These are phyloP conservation scores for Gila robusta DNA, from an alignment of 2,797 vertebrate species.

Conservation along the genomic window DNA sequence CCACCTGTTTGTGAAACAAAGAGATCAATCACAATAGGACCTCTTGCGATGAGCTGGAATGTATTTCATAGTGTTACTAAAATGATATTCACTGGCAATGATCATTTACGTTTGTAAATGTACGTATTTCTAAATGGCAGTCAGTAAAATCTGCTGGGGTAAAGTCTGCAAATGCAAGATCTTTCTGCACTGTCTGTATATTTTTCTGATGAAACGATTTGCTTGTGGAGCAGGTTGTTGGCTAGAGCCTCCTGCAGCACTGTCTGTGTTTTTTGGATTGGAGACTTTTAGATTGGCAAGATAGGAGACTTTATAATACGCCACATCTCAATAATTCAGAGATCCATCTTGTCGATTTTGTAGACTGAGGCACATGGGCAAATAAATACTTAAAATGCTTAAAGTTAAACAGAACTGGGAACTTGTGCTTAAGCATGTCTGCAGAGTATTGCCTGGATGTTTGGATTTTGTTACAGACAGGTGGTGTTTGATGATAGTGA, in stretches of 20 bases:
- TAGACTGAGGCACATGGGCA: background rate
- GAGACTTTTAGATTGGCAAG: constrained; percentile 5
- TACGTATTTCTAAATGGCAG: constrained; percentile 48
- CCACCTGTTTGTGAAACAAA: constrained; percentile 27
- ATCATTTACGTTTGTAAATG: no score
- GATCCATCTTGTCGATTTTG: background rate
- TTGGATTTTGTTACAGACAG: constrained; percentile 33
- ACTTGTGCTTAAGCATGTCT: background rate
- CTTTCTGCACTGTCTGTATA: constrained; percentile 45
- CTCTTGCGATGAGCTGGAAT: background rate
- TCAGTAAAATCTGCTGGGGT: constrained; percentile 65
- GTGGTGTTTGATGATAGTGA: constrained; percentile 19
- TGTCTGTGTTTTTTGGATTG: constrained; percentile 25
- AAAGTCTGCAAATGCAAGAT: constrained; percentile 61
- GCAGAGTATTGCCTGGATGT: background rate
- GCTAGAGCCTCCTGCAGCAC: constrained; percentile 20
- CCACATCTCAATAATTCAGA: background rate
- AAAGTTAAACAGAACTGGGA: background rate
- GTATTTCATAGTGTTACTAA: background rate
- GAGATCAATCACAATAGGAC: background rate
- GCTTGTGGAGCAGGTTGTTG: constrained; percentile 10
- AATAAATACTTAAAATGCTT: background rate
- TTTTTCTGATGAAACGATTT: constrained; percentile 55
- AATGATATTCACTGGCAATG: background rate
- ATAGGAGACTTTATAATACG: constrained; percentile 1